phyloP scores from a whole-genome alignment of 2,113 vertebrate species.

The Calidris pygmaea region DNA sequence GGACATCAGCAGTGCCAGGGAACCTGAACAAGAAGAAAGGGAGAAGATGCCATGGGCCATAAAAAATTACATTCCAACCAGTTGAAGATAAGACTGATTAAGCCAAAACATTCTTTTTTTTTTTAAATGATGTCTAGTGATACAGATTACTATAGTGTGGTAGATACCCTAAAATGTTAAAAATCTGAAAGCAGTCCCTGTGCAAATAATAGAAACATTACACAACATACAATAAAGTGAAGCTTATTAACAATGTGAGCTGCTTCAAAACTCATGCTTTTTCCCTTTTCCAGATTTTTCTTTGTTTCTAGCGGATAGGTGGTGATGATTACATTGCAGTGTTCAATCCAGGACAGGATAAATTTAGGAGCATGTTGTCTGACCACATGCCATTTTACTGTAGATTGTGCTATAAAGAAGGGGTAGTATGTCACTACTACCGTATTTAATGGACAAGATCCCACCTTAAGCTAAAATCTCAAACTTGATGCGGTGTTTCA shows the following conservation, averaged over 20 bases:
- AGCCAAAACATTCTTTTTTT: background rate
- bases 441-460: background rate
- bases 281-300: background rate
- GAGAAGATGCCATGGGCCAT: background rate
- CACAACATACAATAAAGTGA: fast-evolving
- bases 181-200: background rate
- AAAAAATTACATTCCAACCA: background rate
- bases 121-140: background rate
- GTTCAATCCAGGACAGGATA: background rate
- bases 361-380: background rate
- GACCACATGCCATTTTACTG: background rate
- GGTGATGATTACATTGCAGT: background rate
- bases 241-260: background rate
- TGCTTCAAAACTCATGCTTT: background rate
- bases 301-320: background rate
- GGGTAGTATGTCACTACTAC: background rate
- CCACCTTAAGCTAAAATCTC: background rate
- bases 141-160: background rate
- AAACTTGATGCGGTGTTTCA: background rate
- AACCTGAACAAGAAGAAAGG: background rate
- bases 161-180: background rate
- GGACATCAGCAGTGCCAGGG: background rate
- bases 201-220: background rate
- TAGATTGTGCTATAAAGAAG: background rate
- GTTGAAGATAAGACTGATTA: background rate